Base-by-base conservation (phyloP, 2,888 invertebrate genomes). In the Mythimna ferrago region DNA sequence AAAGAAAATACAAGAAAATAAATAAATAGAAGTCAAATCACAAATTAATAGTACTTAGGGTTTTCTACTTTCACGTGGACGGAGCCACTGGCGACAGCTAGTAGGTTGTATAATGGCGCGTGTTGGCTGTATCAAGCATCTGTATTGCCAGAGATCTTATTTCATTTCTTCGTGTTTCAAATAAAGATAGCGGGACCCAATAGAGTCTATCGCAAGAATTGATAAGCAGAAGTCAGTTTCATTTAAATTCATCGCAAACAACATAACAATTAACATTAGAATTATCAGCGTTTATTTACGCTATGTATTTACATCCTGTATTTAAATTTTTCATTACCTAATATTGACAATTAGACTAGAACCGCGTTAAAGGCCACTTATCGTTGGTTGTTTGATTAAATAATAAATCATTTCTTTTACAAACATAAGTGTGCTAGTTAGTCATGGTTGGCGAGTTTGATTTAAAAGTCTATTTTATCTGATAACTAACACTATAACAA, bases 261-360 rank as follows among this genome's bases (percentile, higher is more conserved):
- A 60, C 26, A 41, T 32, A 32, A 2, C 0, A n/a, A 41, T 41
- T 41, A 41, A 44, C 35, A 26, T 48, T 54, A 35, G 44, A 48
- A 61, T 56, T 38, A 16, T 10, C 1, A 19, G 16, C 21, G 57
- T 66, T 68, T 44, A 67, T 69, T 69, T 44, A 61, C 53, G 53
- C 48, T 54, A 38, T 32, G 11, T 63, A 64, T 57, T 56, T 80
- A 57, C 44, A 71, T 82, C 64, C 66, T 67, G 44, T 64, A 14
- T 41, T 41, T 57, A 64, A 64, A 69, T 60, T 60, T 56, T 66
- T 51, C 51, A 9, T 78, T 82, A 71, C 54, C 44, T 65, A 64
- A 71, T 81, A 77, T 61, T 54, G 72, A 67, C 68, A 76, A 77
- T 56, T 82, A 78, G 78, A 85, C 60, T 82, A 68, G 75, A 83